Evolutionary conservation across 2,113 vertebrate genomes (phyloP), one percentile per base, ranked within the genome.

Genomic region (Thamnophis sirtalis): DNA sequence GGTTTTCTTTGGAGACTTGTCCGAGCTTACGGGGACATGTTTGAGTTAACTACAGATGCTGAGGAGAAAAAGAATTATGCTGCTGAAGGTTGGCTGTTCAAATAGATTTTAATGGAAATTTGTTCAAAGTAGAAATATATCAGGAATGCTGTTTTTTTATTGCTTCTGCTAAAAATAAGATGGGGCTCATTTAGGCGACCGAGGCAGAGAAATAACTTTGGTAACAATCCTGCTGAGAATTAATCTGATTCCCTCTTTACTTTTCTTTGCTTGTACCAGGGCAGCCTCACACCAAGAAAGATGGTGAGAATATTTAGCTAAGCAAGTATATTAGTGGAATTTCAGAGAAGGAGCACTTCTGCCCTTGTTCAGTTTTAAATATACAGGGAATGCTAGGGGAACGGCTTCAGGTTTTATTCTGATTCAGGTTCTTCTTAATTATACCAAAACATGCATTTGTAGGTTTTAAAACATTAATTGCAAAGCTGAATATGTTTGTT

Each of bases 1-100:
- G 93, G 97, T 38, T 99, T 98, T 95, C 98, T 99, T 84, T 99
- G 99, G 99, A 98, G 99, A 26, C 96, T 99, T 84, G 97, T 94
- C 88, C 98, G 99, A 55, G 98, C 98, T 68, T 98, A 99, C 93
- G 98, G 98, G 92, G 99, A 99, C 94, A 96, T 98, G 95, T 98
- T 98, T 97, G 98, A 98, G 86, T 84, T 98, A 94, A 96, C 98
- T 94, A 63, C 95, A 95, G 97, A 98, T 93, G 26, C 89, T 87
- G 97, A 98, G 92, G 98, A 99, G 94, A 99, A 99, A 96, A 99
- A 98, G 93, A 96, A 93, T 63, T 98, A 97, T 5, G 98, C 98
- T 93, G 97, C 97, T 97, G 96, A 97, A 13, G 99, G 99, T 99
- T 96, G 96, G 96, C 56, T 84, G 93, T 58, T 58, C 22, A 89